Evolutionary conservation across 37 sponge, comb jelly and placozoan genomes (phyloP), one percentile per base, ranked within the genome.

Genomic region (Chondrosia reniformis): DNA sequence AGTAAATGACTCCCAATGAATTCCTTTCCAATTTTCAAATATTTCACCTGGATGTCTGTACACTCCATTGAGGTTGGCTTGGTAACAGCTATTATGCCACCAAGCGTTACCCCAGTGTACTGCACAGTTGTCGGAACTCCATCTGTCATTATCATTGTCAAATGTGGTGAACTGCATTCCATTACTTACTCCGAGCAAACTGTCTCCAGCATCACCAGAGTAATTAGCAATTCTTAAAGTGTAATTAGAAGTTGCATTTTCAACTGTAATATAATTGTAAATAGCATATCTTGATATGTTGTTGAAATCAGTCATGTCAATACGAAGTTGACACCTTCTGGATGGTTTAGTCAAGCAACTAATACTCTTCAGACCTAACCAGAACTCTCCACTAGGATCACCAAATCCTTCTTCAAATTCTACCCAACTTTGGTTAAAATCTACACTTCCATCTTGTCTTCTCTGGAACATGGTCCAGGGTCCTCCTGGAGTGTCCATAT

Each of bases 361-460:
- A 13, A 66, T 66, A 49, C 37, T 32, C 67, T 80, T 30, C 42
- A 80, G 69, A 21, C 80, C 80, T 15, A 65, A 33, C 80, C 80
- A 80, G 37, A 67, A 80, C 42, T 80, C 80, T 15, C 80, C 80
- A 2, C 30, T 24, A n/a, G 25, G 80, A 4, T 80, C 67, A 25
- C 80, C 80, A 39, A 80, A 80, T 25, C 69, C 80, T 44, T 80
- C 42, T 0, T 36, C 80, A 80, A 67, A 80, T 9, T 24, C 41
- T 36, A 15, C 46, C 80, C 80, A 80, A 22, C 17, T 21, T 72
- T 56, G 80, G 55, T 80, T 30, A 33, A 80, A 80, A 56, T 66
- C 39, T 3, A 80, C 80, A 49, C 58, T 49, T 8, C 80, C 80
- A 65, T 80, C 80, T 71, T 67, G 54, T 46, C 80, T 72, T 27